Conservation (phyloP, 2,113 vertebrate genomes). For the Psammodynastes pulverulentus region DNA sequence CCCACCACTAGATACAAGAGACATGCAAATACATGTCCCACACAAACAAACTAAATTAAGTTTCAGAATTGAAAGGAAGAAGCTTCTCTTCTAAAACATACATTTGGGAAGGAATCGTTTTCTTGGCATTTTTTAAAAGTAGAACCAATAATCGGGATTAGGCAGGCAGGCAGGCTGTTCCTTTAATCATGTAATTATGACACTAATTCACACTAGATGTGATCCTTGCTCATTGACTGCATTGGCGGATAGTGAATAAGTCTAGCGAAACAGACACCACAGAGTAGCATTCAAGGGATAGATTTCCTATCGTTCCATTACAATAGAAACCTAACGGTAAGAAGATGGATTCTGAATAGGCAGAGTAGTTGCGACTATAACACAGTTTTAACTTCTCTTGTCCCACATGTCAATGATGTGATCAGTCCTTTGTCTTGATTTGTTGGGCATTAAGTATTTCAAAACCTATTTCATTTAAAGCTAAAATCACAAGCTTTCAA, state of each 20-base stretch:
- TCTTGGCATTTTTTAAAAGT: constrained; percentile 47
- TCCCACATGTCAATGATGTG: neutral
- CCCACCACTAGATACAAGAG: too few relatives aligned
- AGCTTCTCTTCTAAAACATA: constrained; percentile 22
- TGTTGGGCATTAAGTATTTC: neutral
- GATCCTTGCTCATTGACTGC: neutral
- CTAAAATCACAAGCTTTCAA: neutral
- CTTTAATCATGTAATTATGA: constrained; percentile 39
- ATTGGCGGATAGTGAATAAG: neutral
- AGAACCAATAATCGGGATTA: constrained; percentile 38
- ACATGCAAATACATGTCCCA: constrained; percentile 18
- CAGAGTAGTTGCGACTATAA: neutral
- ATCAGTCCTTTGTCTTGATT: neutral
- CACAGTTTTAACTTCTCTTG: neutral
- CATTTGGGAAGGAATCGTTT: constrained; percentile 7
- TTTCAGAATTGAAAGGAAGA: constrained; percentile 23
- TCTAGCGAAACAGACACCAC: neutral
- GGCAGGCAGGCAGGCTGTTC: neutral
- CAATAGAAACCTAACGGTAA: neutral
- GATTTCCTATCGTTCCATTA: neutral
- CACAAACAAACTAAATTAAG: constrained; percentile 20
- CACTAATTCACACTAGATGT: neutral
- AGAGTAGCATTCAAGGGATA: neutral
- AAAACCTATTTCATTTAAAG: neutral
- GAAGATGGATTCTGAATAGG: neutral